Evolutionary conservation across 2,113 vertebrate genomes (phyloP).

Genomic region (Halcyon senegalensis): DNA sequence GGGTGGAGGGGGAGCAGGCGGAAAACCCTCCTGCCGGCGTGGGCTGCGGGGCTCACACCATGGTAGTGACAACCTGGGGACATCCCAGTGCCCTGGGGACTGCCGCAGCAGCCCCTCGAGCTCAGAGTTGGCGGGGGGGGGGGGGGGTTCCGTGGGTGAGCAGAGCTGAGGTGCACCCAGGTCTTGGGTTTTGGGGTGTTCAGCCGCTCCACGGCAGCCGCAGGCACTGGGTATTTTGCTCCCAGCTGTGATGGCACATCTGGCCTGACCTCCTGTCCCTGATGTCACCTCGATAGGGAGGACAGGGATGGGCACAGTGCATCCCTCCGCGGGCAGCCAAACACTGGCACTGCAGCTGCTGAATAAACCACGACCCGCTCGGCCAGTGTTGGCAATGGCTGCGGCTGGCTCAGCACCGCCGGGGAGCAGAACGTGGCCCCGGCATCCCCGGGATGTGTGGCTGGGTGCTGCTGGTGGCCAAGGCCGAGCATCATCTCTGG

Average conservation of each 20-base stretch:
- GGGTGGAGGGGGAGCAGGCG: background rate
- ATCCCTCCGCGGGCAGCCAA: fast-evolving
- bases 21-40: fast-evolving
- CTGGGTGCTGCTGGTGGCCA: background rate
- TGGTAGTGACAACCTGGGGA: background rate
- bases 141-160: fast-evolving
- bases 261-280: background rate
- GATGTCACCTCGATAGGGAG: fast-evolving
- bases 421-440: background rate
- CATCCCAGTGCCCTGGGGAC: background rate
- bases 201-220: fast-evolving
- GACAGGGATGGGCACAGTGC: fast-evolving
- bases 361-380: background rate
- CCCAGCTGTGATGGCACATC: background rate
- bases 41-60: background rate
- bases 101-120: fast-evolving
- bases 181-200: fast-evolving
- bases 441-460: fast-evolving
- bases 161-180: fast-evolving
- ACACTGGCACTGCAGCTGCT: background rate
- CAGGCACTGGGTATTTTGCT: background rate
- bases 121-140: fast-evolving
- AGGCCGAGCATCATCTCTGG: background rate
- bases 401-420: background rate
- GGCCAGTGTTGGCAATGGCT: background rate